Evolutionary conservation across 2,113 vertebrate genomes (phyloP).

Genomic region (Odontesthes bonariensis): DNA sequence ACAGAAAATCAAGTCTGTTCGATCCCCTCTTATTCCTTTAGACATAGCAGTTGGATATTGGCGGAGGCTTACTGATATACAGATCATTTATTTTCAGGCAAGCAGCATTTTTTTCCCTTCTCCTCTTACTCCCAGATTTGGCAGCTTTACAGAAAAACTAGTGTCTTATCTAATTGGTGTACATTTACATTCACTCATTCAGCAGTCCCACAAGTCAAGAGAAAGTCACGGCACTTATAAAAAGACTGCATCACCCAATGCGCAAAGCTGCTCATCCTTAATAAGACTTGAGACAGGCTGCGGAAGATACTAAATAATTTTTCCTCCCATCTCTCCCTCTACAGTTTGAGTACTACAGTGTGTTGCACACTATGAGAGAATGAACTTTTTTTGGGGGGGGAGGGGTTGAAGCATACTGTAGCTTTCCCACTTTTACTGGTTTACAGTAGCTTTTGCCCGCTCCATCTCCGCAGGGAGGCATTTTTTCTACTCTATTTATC

Average conservation of each 20-base stretch:
- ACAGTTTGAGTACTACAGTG: conserved; percentile 22
- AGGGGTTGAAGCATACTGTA: conserved; percentile 46
- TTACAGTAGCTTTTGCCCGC: conserved; percentile 65
- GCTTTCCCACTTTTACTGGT: conserved; percentile 48
- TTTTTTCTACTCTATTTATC: conserved; percentile 68
- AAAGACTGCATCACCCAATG: conserved; percentile 60
- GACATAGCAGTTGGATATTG: conserved; percentile 23
- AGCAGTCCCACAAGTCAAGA: conserved; percentile 67
- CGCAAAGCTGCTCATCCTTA: conserved; percentile 67
- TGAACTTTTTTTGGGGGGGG: conserved; percentile 26
- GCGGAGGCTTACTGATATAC: conserved; percentile 48
- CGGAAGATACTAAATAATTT: conserved; percentile 63
- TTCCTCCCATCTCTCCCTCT: conserved; percentile 19
- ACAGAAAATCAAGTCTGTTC: conserved; percentile 6
- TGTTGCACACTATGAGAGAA: conserved; percentile 51
- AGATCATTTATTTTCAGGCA: conserved; percentile 63
- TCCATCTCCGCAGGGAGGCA: conserved; percentile 57
- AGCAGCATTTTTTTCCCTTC: conserved; percentile 12
- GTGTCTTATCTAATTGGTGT: conserved; percentile 75
- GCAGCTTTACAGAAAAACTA: conserved; percentile 70
- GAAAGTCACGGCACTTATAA: conserved; percentile 58
- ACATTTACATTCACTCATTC: conserved; percentile 75
- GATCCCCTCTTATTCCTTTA: conserved; percentile 6
- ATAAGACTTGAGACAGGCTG: conserved; percentile 74
- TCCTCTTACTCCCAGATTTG: conserved; percentile 50